Evolutionary conservation across 1,140 invertebrate genomes (phyloP).

Genomic region (Rhyzopertha dominica): DNA sequence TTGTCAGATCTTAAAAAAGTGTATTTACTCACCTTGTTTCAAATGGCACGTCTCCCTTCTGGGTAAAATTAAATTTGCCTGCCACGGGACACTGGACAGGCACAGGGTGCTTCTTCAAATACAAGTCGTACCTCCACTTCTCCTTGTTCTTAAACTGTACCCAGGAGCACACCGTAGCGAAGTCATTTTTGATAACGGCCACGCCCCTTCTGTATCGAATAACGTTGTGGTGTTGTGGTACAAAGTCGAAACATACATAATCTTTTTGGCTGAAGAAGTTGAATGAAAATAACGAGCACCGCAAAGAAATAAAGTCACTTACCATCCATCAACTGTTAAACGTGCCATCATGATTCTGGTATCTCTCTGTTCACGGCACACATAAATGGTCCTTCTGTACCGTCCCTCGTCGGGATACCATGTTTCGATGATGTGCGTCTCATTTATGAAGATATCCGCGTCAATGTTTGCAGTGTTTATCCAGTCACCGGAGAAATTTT

Average conservation of each 20-base stretch:
- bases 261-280: slow-evolving; percentile 87
- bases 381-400: slow-evolving; percentile 85
- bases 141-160: slow-evolving; percentile 81
- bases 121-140: slow-evolving; percentile 84
- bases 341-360: slow-evolving; percentile 91
- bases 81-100: slow-evolving; percentile 92
- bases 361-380: slow-evolving; percentile 87
- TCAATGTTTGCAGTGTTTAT: slow-evolving; percentile 96
- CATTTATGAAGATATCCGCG: slow-evolving; percentile 89
- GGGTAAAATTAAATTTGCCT: slow-evolving; percentile 91
- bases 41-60: slow-evolving; percentile 82
- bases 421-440: slow-evolving; percentile 93
- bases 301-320: slow-evolving; percentile 36
- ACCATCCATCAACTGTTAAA: slow-evolving; percentile 94
- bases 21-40: slow-evolving; percentile 66
- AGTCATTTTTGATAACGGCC: slow-evolving; percentile 84
- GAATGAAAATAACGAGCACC: slow-evolving; percentile 10
- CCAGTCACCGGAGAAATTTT: slow-evolving; percentile 93
- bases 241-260: slow-evolving; percentile 95
- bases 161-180: slow-evolving; percentile 90
- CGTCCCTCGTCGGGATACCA: slow-evolving; percentile 87
- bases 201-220: slow-evolving; percentile 86
- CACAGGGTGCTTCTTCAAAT: slow-evolving; percentile 84
- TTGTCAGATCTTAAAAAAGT: too few relatives aligned
- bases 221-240: slow-evolving; percentile 92